Conservation (phyloP, 1,140 invertebrate species). For the Doryteuthis pealeii region DNA sequence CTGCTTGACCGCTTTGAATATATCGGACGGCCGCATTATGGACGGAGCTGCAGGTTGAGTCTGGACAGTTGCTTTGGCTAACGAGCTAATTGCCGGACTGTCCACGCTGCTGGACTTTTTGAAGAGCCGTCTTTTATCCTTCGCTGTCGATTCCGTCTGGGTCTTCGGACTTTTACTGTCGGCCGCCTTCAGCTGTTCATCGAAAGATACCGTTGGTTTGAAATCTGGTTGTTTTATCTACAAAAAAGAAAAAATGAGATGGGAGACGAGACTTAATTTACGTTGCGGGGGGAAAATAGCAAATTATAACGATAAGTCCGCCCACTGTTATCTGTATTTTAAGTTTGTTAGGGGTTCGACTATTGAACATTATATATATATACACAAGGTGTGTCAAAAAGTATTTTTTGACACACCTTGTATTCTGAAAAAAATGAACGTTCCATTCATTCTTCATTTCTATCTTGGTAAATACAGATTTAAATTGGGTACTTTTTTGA, state of each 20-base stretch:
- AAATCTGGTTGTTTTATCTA: background rate
- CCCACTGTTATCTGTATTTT: no score
- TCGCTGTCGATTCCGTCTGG: conserved; percentile 18
- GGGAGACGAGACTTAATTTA: background rate
- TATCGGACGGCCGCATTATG: conserved; percentile 29
- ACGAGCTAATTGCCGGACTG: conserved; percentile 19
- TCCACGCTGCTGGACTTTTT: conserved; percentile 36
- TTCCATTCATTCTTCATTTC: no score
- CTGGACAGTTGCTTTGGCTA: conserved; percentile 28
- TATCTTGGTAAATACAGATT: no score
- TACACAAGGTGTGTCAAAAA: no score
- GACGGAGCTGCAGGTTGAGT: conserved; percentile 27
- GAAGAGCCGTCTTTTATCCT: conserved; percentile 33
- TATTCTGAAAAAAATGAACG: no score
- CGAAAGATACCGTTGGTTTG: background rate
- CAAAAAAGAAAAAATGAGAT: background rate
- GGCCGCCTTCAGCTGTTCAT: background rate
- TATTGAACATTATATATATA: no score
- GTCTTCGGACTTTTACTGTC: background rate
- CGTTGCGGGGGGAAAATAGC: background rate
- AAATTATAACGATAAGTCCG: background rate
- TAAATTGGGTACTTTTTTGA: no score
- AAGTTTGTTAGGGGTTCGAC: no score
- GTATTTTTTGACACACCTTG: no score
- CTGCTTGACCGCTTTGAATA: conserved; percentile 30